Evolutionary conservation across 2,888 invertebrate species (phyloP).

Genomic region (Protophormia terraenovae): DNA sequence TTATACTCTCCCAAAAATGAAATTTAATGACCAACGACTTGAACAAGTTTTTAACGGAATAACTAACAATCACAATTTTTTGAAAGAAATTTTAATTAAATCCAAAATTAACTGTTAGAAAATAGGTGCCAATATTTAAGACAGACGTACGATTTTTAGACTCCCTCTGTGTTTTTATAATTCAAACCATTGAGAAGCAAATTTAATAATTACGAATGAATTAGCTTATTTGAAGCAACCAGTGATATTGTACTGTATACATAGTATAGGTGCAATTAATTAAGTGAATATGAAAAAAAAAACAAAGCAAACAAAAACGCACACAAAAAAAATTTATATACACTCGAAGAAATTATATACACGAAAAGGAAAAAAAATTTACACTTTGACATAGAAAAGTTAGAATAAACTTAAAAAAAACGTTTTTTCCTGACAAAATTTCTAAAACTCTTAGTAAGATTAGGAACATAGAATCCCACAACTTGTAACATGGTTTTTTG

Average conservation of each 20-base stretch:
- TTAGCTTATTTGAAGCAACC: conserved; percentile 81
- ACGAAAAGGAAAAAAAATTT: conserved; percentile 39
- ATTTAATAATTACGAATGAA: conserved; percentile 70
- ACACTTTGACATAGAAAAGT: conserved; percentile 16
- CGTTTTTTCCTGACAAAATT: conserved; percentile 27
- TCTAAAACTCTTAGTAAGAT: conserved; percentile 56
- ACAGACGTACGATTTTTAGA: conserved; percentile 44
- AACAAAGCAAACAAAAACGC: conserved; percentile 70
- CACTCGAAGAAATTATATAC: conserved; percentile 42
- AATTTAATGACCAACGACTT: conserved; percentile 60
- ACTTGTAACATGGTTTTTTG: conserved; percentile 78
- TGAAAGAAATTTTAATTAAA: conserved; percentile 41
- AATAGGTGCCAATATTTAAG: conserved; percentile 65
- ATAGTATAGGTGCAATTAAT: conserved; percentile 82
- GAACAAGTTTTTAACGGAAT: conserved; percentile 25
- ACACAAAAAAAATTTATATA: conserved; percentile 46
- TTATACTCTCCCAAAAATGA: background rate
- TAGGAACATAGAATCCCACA: conserved; percentile 25
- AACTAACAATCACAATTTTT: conserved; percentile 45
- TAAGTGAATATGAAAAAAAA: conserved; percentile 71
- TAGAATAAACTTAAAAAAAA: conserved; percentile 67
- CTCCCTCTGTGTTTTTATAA: conserved; percentile 26
- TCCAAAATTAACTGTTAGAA: conserved; percentile 27
- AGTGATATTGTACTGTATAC: conserved; percentile 82
- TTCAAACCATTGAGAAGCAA: conserved; percentile 34